A percentile compares a stretch with the other conserved stretches of the same genome.
phyloP scores from a whole-genome alignment of 2,797 vertebrate genomes.

The Cossypha dichroa region DNA sequence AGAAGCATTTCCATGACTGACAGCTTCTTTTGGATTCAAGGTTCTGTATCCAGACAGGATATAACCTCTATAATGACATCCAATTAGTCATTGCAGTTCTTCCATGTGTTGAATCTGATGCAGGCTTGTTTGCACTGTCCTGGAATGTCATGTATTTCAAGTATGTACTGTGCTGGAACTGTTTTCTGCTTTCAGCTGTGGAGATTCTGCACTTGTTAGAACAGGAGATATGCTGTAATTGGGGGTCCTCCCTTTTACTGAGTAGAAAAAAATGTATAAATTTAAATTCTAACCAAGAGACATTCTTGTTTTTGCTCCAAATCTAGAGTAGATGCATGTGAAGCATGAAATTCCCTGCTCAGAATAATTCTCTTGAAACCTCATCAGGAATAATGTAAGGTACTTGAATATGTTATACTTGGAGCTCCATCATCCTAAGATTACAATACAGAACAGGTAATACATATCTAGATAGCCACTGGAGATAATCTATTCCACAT shows the following conservation, averaged over 20 bases:
- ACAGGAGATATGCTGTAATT: background rate
- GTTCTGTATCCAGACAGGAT: background rate
- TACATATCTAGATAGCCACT: background rate
- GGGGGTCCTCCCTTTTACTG: background rate
- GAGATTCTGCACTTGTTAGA: background rate
- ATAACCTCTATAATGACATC: background rate
- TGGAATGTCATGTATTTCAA: background rate
- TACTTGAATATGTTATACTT: background rate
- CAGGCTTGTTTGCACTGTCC: background rate
- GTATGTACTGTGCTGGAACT: background rate
- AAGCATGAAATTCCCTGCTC: background rate
- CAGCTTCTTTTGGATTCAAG: background rate
- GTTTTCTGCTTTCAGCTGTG: background rate
- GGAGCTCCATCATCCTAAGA: background rate
- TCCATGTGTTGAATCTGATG: background rate
- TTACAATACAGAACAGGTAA: background rate
- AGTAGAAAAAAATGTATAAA: background rate
- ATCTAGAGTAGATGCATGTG: background rate
- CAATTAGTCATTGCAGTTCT: background rate
- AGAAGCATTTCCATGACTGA: background rate
- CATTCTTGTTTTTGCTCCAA: constrained; percentile 7
- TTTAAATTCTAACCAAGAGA: background rate
- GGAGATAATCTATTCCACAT: constrained; percentile 9
- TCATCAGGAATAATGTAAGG: background rate
- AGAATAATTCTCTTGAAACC: background rate